These are phyloP conservation scores for Menidia menidia DNA, from an alignment of 2,797 vertebrate genomes.

Conservation along the genomic window DNA sequence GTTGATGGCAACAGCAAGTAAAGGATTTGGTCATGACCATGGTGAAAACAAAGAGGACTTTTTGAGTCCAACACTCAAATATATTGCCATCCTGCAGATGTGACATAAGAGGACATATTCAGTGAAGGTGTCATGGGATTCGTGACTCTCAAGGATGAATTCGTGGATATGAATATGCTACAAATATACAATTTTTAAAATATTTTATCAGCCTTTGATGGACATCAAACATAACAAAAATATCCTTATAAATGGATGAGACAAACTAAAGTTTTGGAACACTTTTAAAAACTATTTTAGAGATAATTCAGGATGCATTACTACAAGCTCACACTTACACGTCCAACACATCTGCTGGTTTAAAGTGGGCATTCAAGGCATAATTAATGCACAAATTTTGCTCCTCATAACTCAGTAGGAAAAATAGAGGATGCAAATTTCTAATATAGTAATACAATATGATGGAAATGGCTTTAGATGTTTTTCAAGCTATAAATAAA, in stretches of 20 bases:
- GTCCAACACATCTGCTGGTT: conserved; percentile 12
- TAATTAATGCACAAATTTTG: no score
- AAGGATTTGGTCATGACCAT: conserved; percentile 50
- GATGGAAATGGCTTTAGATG: no score
- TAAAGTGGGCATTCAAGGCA: no score
- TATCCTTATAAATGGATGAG: background rate
- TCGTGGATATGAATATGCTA: no score
- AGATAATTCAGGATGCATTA: background rate
- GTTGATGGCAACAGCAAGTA: conserved; percentile 62
- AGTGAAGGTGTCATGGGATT: no score
- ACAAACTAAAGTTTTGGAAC: background rate
- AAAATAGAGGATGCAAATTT: no score
- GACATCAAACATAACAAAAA: background rate
- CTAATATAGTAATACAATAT: no score
- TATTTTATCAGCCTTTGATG: background rate
- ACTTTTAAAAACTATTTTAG: background rate
- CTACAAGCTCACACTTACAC: background rate
- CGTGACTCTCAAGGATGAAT: background rate
- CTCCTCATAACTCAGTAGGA: no score
- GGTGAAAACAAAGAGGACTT: conserved; percentile 27
- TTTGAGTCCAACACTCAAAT: conserved; percentile 9
- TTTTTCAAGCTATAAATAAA: no score
- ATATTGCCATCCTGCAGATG: conserved; percentile 1
- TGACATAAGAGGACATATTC: background rate
- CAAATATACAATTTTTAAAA: background rate